Percentiles rank a stretch among this genome's conserved stretches.
Evolutionary conservation across 2,113 vertebrate genomes (phyloP).

Genomic region (Sclerurus mexicanus): DNA sequence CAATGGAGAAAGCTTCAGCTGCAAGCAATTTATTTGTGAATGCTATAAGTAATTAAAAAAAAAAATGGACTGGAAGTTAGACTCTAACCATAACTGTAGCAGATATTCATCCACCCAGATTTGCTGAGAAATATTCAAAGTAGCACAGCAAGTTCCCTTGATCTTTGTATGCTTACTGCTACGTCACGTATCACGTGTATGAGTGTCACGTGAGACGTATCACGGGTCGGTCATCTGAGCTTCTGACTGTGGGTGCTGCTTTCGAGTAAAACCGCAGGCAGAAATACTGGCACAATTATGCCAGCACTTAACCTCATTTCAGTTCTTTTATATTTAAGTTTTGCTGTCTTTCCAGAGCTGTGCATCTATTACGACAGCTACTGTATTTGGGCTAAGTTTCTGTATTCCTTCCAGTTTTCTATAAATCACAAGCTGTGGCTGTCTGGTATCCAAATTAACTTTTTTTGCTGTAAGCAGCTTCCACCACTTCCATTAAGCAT

Average conservation of each 20-base stretch:
- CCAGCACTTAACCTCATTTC: neutral
- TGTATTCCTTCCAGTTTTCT: neutral
- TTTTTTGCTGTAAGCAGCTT: neutral
- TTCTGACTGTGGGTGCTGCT: neutral
- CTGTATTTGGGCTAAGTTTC: neutral
- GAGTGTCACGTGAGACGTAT: fast-evolving
- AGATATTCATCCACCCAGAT: neutral
- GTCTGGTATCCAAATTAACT: neutral
- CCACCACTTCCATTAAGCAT: neutral
- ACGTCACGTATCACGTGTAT: fast-evolving
- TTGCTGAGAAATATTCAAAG: neutral
- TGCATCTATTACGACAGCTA: neutral
- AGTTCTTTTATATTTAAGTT: neutral
- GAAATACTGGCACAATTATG: neutral
- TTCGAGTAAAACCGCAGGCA: constrained; percentile 46
- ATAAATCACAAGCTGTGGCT: neutral
- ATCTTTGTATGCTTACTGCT: neutral
- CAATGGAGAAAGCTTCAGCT: neutral
- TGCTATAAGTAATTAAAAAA: neutral
- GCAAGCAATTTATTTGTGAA: constrained; percentile 28
- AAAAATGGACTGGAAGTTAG: neutral
- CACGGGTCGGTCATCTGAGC: neutral
- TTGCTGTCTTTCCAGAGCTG: neutral
- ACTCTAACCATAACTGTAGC: neutral
- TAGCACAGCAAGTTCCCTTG: neutral